A percentile compares a stretch with the other conserved stretches of the same genome.
Evolutionary conservation across 2,888 invertebrate genomes (phyloP).

Genomic region (Drosophila formosana): DNA sequence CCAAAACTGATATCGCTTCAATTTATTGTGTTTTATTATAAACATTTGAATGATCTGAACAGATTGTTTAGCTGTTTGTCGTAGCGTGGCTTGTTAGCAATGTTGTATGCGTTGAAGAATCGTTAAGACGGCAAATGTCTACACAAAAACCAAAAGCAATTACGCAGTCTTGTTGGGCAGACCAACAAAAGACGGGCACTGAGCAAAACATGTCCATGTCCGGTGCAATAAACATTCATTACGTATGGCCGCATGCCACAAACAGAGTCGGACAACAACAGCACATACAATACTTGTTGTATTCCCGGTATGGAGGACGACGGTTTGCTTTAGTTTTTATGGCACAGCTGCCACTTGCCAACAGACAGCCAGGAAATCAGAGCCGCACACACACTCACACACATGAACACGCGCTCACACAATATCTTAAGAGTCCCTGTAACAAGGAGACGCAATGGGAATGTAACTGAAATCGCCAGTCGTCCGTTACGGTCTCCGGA

Average conservation of each 20-base stretch:
- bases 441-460: conserved; percentile 53
- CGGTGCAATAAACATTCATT: conserved; percentile 79
- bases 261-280: conserved; percentile 66
- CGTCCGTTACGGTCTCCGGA: conserved; percentile 61
- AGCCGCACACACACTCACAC: conserved; percentile 41
- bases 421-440: conserved; percentile 47
- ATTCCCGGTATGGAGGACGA: conserved; percentile 12
- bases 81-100: conserved; percentile 5
- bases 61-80: conserved; percentile 1
- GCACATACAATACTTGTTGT: conserved; percentile 14
- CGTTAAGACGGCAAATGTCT: conserved; percentile 46
- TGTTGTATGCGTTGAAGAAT: conserved; percentile 38
- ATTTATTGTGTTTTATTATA: background rate
- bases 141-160: conserved; percentile 68
- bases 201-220: conserved; percentile 79
- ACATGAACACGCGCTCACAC: conserved; percentile 24
- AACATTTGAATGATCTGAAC: background rate
- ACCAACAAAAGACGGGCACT: conserved; percentile 59
- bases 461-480: conserved; percentile 60
- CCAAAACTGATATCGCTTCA: background rate
- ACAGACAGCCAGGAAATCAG: conserved; percentile 74
- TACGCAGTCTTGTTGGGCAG: conserved; percentile 68
- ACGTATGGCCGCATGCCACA: conserved; percentile 77
- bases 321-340: conserved; percentile 68
- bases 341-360: conserved; percentile 76